Base-by-base conservation (phyloP, 2,113 vertebrate species). In the Microcebus jonahi region DNA sequence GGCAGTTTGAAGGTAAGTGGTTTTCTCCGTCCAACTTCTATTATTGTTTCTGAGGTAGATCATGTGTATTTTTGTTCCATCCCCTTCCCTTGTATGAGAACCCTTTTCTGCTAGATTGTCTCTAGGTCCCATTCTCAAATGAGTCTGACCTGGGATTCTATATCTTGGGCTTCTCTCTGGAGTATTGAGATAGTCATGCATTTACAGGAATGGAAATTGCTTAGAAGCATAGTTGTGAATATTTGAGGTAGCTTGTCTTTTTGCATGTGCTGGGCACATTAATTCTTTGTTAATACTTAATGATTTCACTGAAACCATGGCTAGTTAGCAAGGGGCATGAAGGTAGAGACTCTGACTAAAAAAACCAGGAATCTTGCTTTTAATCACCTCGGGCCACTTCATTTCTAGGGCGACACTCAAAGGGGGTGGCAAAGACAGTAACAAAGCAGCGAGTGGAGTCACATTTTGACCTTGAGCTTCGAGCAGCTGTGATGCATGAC, bases 381-480 rank as follows among this genome's bases (percentile, higher is more conserved):
- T 63, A 68, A 39, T 73, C 34, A 53, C 39, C 53, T 71, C 63
- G 39, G 71, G 36, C 17, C 42, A 34, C 57, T 45, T 82, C 45
- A 50, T 85, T 65, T 55, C 18, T 97, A 99, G 99, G 99, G 67
- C 99, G 99, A 94, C 99, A 99, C 98, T 99, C 99, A 0, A 99
- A 99, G 99, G 99, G 99, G 0, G 99, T 99, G 1, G 99, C 99
- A 55, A 99, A 99, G 98, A 99, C 99, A 0, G 99, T 99, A 88
- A 99, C 99, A 0, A 99, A 99, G 97, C 99, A 99, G 98, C 99
- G 99, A 0, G 99, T 99, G 94, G 99, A 99, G 98, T 99, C 99
- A 31, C 99, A 99, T 98, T 99, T 99, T 96, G 99, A 99, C 97
- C 98, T 99, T 96, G 99, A 99, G 98, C 98, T 99, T 97, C 99